phyloP scores from a whole-genome alignment of 2,888 invertebrate genomes.

The Calliphora vomitoria region DNA sequence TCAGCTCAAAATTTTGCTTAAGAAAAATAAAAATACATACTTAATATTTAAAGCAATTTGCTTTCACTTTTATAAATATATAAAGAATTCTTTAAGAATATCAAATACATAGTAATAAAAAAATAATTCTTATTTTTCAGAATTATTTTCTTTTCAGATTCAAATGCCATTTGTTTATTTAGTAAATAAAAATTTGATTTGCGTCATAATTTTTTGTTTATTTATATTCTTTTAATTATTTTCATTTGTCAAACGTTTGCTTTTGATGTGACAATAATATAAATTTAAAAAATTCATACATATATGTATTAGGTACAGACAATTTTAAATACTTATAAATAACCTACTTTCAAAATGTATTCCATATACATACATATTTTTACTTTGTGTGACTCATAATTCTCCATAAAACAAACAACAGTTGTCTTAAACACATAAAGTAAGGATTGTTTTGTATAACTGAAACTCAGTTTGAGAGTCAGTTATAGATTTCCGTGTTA shows the following conservation, averaged over 20 bases:
- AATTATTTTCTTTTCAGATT: too few relatives aligned
- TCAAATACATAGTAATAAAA: too few relatives aligned
- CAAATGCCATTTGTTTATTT: too few relatives aligned
- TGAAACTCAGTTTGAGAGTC: conserved; percentile 1
- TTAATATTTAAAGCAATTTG: too few relatives aligned
- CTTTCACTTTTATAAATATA: neutral
- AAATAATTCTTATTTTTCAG: neutral
- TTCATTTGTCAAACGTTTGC: neutral
- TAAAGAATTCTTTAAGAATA: neutral
- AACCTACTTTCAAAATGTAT: conserved; percentile 39
- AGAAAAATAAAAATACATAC: too few relatives aligned
- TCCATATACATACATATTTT: neutral
- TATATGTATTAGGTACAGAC: neutral
- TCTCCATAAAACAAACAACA: neutral
- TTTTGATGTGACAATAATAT: conserved; percentile 20
- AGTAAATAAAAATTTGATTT: neutral
- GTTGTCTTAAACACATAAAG: neutral
- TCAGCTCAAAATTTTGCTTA: neutral
- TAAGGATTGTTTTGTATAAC: neutral
- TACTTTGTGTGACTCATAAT: conserved; percentile 28
- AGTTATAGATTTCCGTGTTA: conserved; percentile 33
- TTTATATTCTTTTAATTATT: neutral
- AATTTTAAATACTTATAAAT: conserved; percentile 13
- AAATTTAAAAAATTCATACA: conserved; percentile 10
- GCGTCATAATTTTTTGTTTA: conserved; percentile 23